These are phyloP conservation scores for Cynopterus brachyotis DNA, from an alignment of 2,113 vertebrate genomes.

Conservation along the genomic window DNA sequence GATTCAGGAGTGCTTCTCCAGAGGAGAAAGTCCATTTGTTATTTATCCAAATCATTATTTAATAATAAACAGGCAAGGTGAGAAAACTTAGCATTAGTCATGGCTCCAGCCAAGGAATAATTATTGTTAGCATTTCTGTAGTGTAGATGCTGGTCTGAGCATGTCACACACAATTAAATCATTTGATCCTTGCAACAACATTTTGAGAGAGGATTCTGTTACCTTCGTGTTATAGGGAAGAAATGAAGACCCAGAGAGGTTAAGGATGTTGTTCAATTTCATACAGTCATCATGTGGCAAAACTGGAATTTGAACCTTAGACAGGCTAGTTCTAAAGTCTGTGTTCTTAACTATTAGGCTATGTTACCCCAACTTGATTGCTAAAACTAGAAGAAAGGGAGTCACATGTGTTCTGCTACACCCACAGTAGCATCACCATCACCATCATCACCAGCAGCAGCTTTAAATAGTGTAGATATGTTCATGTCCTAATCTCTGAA, in stretches of 20 bases:
- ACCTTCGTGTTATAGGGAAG: neutral
- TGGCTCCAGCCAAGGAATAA: neutral
- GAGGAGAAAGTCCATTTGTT: neutral
- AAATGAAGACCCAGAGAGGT: neutral
- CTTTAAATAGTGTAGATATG: neutral
- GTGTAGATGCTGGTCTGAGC: neutral
- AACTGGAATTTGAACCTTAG: neutral
- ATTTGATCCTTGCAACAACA: neutral
- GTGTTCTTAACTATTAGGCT: neutral
- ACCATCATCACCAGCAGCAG: neutral
- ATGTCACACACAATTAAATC: neutral
- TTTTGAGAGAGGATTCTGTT: neutral
- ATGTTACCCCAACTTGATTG: neutral
- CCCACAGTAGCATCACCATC: neutral
- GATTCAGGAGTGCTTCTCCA: neutral
- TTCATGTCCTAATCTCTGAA: neutral
- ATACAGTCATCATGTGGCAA: neutral
- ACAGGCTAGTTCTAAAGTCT: neutral
- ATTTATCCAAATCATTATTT: constrained; percentile 3
- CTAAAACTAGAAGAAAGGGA: neutral
- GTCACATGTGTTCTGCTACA: neutral
- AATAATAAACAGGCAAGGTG: neutral
- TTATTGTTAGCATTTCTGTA: neutral
- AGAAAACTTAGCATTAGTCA: constrained; percentile 19
- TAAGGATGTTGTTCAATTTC: neutral